Base-by-base conservation (phyloP, 2,888 invertebrate species). In the Pyralis farinalis region DNA sequence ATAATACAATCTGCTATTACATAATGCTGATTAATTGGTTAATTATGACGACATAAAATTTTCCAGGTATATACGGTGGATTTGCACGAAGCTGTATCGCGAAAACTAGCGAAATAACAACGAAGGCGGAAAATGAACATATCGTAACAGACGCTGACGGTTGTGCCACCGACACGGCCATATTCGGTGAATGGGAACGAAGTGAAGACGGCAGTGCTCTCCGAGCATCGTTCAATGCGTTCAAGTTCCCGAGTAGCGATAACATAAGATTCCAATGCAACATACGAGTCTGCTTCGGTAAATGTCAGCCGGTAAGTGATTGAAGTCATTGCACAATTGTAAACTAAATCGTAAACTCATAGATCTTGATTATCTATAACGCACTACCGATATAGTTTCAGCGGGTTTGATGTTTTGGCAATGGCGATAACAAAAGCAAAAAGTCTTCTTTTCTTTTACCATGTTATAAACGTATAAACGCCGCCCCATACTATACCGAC, bases 231-330 rank as follows among this genome's bases (percentile, higher is more conserved):
- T 97, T 98, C 81, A 97, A 97, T 72, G 97, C 97, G 1, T 97
- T 97, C 78, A 97, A 97, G 72, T 98, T 97, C 92, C 97, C 97
- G 0, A 96, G 95, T 60, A 97, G 97, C 66, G 97, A 97, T 67
- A 97, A 96, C 67, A 96, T 97, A 61, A 90, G 96, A 79, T 97
- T 98, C 95, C 97, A 97, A 79, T 97, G 97, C 77, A 97, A 97
- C 76, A 97, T 97, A 62, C 92, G 97, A 46, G 97, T 98, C 7
- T 97, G 97, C 91, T 97, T 97, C 70, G 97, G 97, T 73, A 95
- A 94, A 85, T 98, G 97, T 75, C 97, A 97, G 90, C 97, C 97
- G 60, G 97, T 95, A 86, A 91, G 93, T 49, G 8, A 21, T 1
- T 21, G 30, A 7, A 16, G 7, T n/a, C n/a, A n/a, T n/a, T n/a